Conservation (phyloP, 2,888 invertebrate genomes). For the Cerceris ruficornis region DNA sequence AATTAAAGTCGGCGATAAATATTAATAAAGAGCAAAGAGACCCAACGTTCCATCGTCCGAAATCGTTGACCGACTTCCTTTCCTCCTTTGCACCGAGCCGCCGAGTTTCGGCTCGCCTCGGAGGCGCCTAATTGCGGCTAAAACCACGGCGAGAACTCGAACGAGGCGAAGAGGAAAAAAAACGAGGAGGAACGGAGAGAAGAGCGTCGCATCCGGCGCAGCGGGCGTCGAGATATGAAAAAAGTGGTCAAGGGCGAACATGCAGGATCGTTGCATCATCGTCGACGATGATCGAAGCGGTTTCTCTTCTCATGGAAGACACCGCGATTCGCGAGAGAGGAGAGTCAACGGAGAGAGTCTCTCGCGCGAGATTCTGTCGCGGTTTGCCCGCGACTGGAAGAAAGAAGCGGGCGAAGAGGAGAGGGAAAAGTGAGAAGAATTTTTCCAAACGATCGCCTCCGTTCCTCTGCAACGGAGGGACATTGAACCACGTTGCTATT, state of each 20-base stretch:
- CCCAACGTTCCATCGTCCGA: background rate
- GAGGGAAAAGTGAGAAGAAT: background rate
- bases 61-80: background rate
- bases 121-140: background rate
- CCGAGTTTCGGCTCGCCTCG: no score
- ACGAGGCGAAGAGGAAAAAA: background rate
- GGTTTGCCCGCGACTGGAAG: background rate
- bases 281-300: constrained; percentile 36
- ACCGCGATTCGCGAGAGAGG: background rate
- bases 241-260: constrained; percentile 58
- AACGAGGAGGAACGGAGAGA: background rate
- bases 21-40: constrained; percentile 5
- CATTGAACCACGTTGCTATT: constrained; percentile 70
- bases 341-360: background rate
- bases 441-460: constrained; percentile 7
- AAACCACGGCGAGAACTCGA: background rate
- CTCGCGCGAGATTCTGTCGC: no score
- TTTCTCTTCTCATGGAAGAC: background rate
- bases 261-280: constrained; percentile 53
- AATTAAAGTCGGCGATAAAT: constrained; percentile 17
- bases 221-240: constrained; percentile 29
- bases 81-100: no score
- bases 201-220: constrained; percentile 48
- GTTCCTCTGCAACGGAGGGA: constrained; percentile 43
- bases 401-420: background rate